Base-by-base conservation (phyloP, 2,888 invertebrate species). In the Abrostola tripartita region DNA sequence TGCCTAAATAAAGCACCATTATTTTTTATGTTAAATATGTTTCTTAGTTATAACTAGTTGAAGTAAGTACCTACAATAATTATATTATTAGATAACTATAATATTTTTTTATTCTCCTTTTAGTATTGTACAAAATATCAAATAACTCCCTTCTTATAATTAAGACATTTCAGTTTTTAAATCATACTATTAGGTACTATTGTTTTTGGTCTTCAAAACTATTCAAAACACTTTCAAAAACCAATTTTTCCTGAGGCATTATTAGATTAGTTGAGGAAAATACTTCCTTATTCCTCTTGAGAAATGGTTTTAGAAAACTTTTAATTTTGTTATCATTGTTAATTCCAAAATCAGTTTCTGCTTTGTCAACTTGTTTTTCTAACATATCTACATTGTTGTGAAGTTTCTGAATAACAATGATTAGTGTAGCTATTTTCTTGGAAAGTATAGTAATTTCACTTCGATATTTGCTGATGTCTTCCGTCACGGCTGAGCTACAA, bases 281-380 rank as follows among this genome's bases (percentile, higher is more conserved):
- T 44, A 71, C 53, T 52, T 88, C 89, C 69, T 86, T 88, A 64
- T 80, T 90, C 75, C 87, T 90, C 71, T 88, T 95, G 65, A 96
- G 90, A 52, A 96, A 91, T n/a, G 96, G 96, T 78, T 95, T 95
- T 0, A 96, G 83, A 9, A 96, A 90, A 71, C 91, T 95, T 81
- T 93, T 96, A 0, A 96, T 82, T 76, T 95, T 95, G 73, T 95
- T 95, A 60, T 96, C 96, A 84, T 84, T 89, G 35, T 91, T 92
- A 2, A 96, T 87, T 69, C 95, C 95, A 70, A 96, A 94, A 65
- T 96, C 95, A 38, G 87, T 80, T 86, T 96, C 96, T 5, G 96
- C 96, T 61, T 93, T 93, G 70, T 95, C 95, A 37, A 96, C 90
- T 72, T 95, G 94, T 76, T 92, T 94, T 83, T 96, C 96, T 14